Evolutionary conservation across 2,113 vertebrate species (phyloP).

Genomic region (Tinamus guttatus): DNA sequence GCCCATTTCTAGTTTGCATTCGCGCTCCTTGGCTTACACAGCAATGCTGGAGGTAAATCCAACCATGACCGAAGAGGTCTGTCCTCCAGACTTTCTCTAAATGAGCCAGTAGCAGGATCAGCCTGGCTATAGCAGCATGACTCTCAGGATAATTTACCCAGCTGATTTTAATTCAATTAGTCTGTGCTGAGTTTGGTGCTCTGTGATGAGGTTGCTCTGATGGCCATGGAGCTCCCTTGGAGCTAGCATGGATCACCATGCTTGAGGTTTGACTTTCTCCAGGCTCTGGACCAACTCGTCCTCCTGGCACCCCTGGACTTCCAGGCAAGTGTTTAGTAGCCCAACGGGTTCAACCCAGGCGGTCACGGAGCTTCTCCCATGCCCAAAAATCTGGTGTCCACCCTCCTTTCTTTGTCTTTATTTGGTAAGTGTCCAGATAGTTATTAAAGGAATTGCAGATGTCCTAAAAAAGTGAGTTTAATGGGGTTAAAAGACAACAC

Average conservation of each 20-base stretch:
- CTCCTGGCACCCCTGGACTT: neutral
- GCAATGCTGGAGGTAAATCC: neutral
- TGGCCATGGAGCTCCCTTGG: too few species aligned
- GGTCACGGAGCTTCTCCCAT: neutral
- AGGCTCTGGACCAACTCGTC: fast-evolving
- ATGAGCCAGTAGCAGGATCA: neutral
- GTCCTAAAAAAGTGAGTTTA: neutral
- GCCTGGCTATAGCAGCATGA: neutral
- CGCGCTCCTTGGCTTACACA: neutral
- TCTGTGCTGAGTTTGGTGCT: neutral
- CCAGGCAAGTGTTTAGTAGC: neutral
- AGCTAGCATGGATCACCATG: neutral
- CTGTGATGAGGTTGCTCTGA: neutral
- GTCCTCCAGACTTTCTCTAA: neutral
- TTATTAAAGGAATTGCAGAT: neutral
- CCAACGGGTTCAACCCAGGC: fast-evolving
- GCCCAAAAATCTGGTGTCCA: neutral
- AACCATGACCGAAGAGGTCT: neutral
- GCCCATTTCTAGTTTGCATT: neutral
- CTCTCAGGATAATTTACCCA: neutral
- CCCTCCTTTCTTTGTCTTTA: neutral
- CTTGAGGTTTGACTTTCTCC: neutral
- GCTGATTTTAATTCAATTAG: neutral
- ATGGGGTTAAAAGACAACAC: neutral
- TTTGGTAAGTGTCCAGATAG: neutral